Evolutionary conservation across 2,113 vertebrate species (phyloP).

Genomic region (Chionomys nivalis): DNA sequence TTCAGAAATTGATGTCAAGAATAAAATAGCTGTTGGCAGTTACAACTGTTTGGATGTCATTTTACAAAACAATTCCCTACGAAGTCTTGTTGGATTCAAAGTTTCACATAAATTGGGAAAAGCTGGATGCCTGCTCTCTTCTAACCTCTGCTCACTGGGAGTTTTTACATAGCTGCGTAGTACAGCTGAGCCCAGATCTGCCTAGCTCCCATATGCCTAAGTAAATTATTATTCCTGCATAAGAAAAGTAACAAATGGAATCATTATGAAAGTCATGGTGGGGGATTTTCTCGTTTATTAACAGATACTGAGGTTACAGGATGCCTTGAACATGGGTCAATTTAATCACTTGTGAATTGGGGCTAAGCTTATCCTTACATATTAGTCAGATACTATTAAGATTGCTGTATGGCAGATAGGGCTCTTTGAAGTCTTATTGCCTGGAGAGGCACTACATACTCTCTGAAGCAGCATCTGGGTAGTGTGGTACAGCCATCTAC

Average conservation of each 20-base stretch:
- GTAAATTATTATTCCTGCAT: slow-evolving; percentile 22
- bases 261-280: neutral
- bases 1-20: slow-evolving; percentile 79
- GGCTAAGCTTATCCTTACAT: neutral
- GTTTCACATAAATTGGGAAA: slow-evolving; percentile 62
- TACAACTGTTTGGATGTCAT: slow-evolving; percentile 77
- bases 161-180: neutral
- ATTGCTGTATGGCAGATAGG: neutral
- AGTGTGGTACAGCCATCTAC: fast-evolving
- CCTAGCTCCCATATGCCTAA: neutral
- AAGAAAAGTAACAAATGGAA: slow-evolving; percentile 16
- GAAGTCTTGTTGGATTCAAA: slow-evolving; percentile 65
- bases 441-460: neutral
- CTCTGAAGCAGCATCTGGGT: neutral
- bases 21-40: slow-evolving; percentile 74
- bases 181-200: neutral
- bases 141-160: slow-evolving; percentile 36
- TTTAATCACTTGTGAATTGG: slow-evolving; percentile 20
- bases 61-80: slow-evolving; percentile 73
- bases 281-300: slow-evolving; percentile 18
- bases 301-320: neutral
- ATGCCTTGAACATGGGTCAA: neutral
- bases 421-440: neutral
- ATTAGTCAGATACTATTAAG: neutral
- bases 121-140: neutral